Evolutionary conservation across 2,113 vertebrate species (phyloP).

Genomic region (Martes martes): DNA sequence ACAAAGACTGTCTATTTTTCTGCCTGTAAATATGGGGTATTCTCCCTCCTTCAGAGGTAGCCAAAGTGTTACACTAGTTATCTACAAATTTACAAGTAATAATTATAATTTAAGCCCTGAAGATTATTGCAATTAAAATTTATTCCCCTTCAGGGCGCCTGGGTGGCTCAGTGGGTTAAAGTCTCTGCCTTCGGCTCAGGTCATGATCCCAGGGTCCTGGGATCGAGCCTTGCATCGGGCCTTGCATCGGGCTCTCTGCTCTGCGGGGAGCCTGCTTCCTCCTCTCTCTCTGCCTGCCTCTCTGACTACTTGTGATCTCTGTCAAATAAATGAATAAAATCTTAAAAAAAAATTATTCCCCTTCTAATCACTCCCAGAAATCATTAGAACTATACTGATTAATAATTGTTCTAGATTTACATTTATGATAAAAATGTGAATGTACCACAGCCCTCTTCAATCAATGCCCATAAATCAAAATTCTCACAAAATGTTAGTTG

Average conservation of each 20-base stretch:
- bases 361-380: background rate
- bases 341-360: background rate
- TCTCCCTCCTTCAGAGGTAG: background rate
- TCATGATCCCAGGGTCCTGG: too few relatives aligned
- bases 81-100: background rate
- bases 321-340: too few relatives aligned
- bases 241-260: too few relatives aligned
- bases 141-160: background rate
- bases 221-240: too few relatives aligned
- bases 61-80: background rate
- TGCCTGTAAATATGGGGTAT: background rate
- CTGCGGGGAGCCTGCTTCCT: too few relatives aligned
- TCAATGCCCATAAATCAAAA: background rate
- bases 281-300: too few relatives aligned
- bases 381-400: background rate
- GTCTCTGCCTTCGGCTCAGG: too few relatives aligned
- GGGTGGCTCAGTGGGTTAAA: too few relatives aligned
- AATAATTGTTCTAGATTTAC: background rate
- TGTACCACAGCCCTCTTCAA: background rate
- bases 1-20: background rate
- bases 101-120: background rate
- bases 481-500: background rate
- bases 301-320: too few relatives aligned
- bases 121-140: background rate
- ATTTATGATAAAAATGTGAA: background rate